Evolutionary conservation across 2,888 invertebrate species (phyloP).

Genomic region (Pandemis cinnamomeana): DNA sequence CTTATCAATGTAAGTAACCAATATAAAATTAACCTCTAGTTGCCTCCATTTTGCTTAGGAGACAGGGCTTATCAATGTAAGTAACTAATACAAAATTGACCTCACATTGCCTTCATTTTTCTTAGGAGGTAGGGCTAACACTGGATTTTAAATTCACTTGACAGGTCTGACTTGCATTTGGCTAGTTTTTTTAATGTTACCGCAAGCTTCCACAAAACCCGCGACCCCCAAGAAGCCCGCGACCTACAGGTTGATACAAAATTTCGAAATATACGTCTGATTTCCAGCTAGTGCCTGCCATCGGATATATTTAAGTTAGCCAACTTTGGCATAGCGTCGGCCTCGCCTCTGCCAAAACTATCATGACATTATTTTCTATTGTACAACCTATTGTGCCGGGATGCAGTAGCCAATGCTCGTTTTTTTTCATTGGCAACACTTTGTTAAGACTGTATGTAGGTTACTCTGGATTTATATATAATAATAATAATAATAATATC

Average conservation of each 20-base stretch:
- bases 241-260: neutral
- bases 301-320: constrained; percentile 33
- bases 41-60: too few relatives aligned
- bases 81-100: too few relatives aligned
- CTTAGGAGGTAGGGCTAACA: too few relatives aligned
- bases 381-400: constrained; percentile 10
- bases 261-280: neutral
- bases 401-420: neutral
- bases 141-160: too few relatives aligned
- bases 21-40: too few relatives aligned
- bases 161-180: too few relatives aligned
- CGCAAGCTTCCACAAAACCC: too few relatives aligned
- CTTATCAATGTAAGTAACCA: too few relatives aligned
- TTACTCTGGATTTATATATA: neutral
- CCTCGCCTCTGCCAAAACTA: constrained; percentile 15
- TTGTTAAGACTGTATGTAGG: neutral
- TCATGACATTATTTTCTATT: constrained; percentile 31
- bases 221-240: neutral
- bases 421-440: constrained; percentile 3
- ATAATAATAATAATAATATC: too few relatives aligned
- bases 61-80: too few relatives aligned
- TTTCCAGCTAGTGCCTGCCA: constrained; percentile 13
- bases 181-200: too few relatives aligned
- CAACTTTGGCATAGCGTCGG: constrained; percentile 14
- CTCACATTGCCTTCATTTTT: too few relatives aligned